These are phyloP conservation scores for Pantherophis vulpinus DNA, from an alignment of 2,797 vertebrate genomes.

Conservation along the genomic window DNA sequence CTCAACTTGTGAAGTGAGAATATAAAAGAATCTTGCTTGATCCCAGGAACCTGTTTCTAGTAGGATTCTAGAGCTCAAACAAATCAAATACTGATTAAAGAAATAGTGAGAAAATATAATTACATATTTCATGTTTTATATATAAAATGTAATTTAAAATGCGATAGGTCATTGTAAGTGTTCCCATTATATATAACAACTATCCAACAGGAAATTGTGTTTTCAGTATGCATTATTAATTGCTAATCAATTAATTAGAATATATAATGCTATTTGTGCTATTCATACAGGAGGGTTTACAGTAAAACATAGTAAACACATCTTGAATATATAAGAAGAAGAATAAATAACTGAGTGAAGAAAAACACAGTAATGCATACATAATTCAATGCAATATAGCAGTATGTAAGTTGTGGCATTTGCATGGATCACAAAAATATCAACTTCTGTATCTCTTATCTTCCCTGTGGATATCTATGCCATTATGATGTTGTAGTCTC, in stretches of 20 bases:
- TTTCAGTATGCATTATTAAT: neutral
- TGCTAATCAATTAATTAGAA: neutral
- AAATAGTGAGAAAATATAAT: neutral
- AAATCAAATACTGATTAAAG: neutral
- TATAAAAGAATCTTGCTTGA: neutral
- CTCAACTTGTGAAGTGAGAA: neutral
- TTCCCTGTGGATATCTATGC: neutral
- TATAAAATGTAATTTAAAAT: neutral
- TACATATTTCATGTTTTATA: neutral
- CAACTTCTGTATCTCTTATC: neutral
- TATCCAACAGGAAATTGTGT: neutral
- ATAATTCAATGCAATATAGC: neutral
- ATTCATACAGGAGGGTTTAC: neutral
- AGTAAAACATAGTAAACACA: neutral
- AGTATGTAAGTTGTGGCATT: neutral
- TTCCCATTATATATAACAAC: neutral
- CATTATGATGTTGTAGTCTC: neutral
- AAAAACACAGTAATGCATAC: neutral
- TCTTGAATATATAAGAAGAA: neutral
- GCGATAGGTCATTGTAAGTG: neutral
- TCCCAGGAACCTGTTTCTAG: neutral
- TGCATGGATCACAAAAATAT: neutral
- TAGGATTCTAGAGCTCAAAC: neutral
- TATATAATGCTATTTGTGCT: neutral
- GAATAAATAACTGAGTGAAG: neutral